Percentiles rank a stretch among this genome's conserved stretches.
Evolutionary conservation across 2,888 invertebrate species (phyloP).

Genomic region (Cetonia aurata): DNA sequence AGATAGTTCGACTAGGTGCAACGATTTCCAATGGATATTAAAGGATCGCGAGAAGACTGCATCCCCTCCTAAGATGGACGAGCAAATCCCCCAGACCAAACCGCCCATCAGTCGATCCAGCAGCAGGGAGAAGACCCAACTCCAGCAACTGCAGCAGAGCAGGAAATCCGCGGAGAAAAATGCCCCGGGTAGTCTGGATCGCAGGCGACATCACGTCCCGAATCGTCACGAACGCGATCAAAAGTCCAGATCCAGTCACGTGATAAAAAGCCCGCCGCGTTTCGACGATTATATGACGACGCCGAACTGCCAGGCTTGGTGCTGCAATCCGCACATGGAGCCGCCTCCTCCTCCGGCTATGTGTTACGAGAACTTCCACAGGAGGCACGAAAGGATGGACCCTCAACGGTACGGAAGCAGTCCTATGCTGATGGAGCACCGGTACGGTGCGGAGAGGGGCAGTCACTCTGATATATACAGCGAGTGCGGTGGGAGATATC

Average conservation of each 20-base stretch:
- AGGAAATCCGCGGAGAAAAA: conserved; percentile 55
- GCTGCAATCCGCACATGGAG: conserved; percentile 59
- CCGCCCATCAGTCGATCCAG: conserved; percentile 59
- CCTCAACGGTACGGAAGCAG: conserved; percentile 67
- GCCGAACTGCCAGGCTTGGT: conserved; percentile 61
- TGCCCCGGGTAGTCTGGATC: conserved; percentile 71
- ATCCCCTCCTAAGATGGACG: conserved; percentile 57
- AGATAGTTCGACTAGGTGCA: conserved; percentile 75
- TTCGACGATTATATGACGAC: conserved; percentile 59
- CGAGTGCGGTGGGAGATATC: conserved; percentile 55
- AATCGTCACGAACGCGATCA: conserved; percentile 75
- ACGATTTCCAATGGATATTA: conserved; percentile 78
- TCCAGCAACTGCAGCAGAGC: conserved; percentile 46
- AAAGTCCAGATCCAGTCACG: conserved; percentile 74
- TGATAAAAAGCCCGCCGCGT: conserved; percentile 62
- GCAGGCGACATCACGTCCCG: conserved; percentile 67
- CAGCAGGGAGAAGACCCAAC: conserved; percentile 36
- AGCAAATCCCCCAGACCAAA: conserved; percentile 57
- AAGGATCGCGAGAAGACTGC: conserved; percentile 57
- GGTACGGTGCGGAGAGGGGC: conserved; percentile 56
- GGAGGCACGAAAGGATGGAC: conserved; percentile 70
- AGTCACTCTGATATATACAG: conserved; percentile 66
- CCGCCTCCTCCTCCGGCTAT: conserved; percentile 28
- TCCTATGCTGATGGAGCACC: conserved; percentile 64
- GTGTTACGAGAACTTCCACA: conserved; percentile 73